Conservation (phyloP, 2,888 invertebrate genomes). For the Agriopis marginaria region DNA sequence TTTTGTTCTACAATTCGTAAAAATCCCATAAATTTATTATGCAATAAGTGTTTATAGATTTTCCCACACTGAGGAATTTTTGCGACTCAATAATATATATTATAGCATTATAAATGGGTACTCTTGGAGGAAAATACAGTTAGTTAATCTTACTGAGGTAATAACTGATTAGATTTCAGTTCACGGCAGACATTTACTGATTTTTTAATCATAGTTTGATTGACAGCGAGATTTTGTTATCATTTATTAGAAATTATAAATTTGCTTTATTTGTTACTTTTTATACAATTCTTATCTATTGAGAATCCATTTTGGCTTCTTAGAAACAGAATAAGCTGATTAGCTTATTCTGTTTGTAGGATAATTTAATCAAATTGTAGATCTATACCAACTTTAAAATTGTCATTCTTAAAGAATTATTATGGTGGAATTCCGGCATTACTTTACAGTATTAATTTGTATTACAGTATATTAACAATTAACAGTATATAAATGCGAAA, state of each 20-base stretch:
- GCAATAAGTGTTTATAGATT: slow-evolving; percentile 16
- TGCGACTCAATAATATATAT: neutral
- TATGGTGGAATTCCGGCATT: too few species aligned
- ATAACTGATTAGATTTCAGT: slow-evolving; percentile 4
- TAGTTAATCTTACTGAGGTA: neutral
- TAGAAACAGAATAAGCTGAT: slow-evolving; percentile 8
- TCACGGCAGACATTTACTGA: neutral
- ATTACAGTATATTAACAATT: too few species aligned
- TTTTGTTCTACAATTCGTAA: neutral
- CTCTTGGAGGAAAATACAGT: slow-evolving; percentile 5
- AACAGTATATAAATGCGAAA: too few species aligned
- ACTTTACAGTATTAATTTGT: too few species aligned
- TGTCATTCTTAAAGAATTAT: too few species aligned
- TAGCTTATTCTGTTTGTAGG: too few species aligned
- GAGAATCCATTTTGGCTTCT: slow-evolving; percentile 10
- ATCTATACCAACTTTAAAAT: too few species aligned
- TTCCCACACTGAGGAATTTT: slow-evolving; percentile 36
- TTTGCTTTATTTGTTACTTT: neutral
- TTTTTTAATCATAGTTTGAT: neutral
- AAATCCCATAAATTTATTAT: slow-evolving; percentile 11
- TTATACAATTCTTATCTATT: slow-evolving; percentile 1
- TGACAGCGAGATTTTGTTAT: too few species aligned
- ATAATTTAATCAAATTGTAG: neutral
- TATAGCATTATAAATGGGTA: neutral
- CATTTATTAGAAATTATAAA: neutral